Base-by-base conservation (phyloP, 2,113 vertebrate species). In the Poeciliopsis occidentalis region DNA sequence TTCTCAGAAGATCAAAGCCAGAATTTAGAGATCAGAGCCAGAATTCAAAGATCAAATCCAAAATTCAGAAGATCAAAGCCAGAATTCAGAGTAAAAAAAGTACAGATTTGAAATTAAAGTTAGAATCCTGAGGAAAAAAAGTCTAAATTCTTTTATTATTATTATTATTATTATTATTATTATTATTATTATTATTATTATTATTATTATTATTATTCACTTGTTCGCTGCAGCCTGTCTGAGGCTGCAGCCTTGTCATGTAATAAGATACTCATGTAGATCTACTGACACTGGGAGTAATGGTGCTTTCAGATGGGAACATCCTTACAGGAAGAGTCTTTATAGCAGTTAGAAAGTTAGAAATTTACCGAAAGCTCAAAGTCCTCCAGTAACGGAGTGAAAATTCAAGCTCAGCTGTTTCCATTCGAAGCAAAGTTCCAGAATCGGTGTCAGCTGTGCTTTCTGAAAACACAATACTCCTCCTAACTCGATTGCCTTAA, bases 241-340 rank as follows among this genome's bases (percentile, higher is more conserved):
- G 24, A 65, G 29, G 60, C 60, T 39, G 41, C 64, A 74, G 47
- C 62, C 54, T 30, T 70, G 63, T 69, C 31, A 34, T 69, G 75
- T 73, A 64, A 81, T 13, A 73, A 26, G 30, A 81, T 64, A 31
- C 67, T 44, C 60, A 24, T 11, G 24, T 73, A 30, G 47, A 67
- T 74, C 80, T 75, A 77, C 19, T 78, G 57, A 39, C 62, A 54
- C 41, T 73, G 30, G 82, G 76, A 69, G 51, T 64, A 70, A 70
- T 70, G 57, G 32, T 61, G 12, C 54, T 29, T 61, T 39, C 32
- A 71, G 0, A 32, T 26, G 10, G 51, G 32, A 32, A 17, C 12
- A 3, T 29, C 26, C 32, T 71, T 41, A 61, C 32, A 27, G 32
- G 22, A 57, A 47, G 17, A 70, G 22, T 47, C 27, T 30, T 12